Conservation (phyloP, 2,797 vertebrate species). For the Galagoides demidoff region DNA sequence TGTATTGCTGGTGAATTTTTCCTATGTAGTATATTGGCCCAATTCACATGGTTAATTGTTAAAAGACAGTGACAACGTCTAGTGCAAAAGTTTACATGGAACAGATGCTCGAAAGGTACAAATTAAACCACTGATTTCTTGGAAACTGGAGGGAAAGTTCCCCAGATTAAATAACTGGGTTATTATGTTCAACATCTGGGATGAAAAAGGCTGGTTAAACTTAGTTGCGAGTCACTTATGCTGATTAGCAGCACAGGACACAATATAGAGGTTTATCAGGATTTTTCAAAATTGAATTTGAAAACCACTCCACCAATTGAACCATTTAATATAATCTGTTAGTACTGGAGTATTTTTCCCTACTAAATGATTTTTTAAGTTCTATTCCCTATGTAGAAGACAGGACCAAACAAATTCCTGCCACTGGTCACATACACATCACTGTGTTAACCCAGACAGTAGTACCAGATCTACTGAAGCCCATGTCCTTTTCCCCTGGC, state of each 20-base stretch:
- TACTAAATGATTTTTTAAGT: not conserved
- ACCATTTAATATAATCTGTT: constrained; percentile 8
- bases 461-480: not conserved
- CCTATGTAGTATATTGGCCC: not conserved
- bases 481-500: not conserved
- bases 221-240: constrained; percentile 13
- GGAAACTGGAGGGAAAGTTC: not conserved
- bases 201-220: not conserved
- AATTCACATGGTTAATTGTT: constrained; percentile 11
- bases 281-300: constrained; percentile 31
- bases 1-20: not conserved
- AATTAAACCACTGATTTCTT: not conserved
- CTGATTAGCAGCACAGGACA: constrained; percentile 17
- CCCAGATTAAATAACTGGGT: not conserved
- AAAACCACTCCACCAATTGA: not conserved
- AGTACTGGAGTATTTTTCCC: not conserved
- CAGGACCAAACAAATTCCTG: not conserved
- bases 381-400: not conserved
- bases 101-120: not conserved
- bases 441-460: not conserved
- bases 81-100: not conserved
- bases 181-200: not conserved
- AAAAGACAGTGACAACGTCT: constrained; percentile 25
- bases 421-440: not conserved
- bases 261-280: not conserved